Base-by-base conservation (phyloP, 1,140 invertebrate genomes). In the Pseudomyrmex flavicornis region DNA sequence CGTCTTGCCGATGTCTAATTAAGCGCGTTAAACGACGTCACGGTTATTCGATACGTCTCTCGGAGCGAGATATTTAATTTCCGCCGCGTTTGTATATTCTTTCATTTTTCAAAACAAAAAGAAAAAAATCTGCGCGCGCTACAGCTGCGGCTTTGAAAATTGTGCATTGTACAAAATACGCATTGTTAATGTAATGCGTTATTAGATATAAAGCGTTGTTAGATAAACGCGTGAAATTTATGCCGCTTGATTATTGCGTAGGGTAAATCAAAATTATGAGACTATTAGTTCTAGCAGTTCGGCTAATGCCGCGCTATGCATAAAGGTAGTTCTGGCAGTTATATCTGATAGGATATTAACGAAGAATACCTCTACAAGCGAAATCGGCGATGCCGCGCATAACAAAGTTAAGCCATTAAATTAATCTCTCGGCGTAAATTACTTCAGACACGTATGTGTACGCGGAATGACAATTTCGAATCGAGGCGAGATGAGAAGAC, bases 331-430 rank as follows among this genome's bases (percentile, higher is more conserved):
- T 61, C n/a, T n/a, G 22, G 46, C n/a, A 80, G 66, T 80, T 79
- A 70, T n/a, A 72, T 80, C 76, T 70, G 66, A 79, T 70, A 70
- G 54, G 44, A 72, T 72, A 80, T 80, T 80, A 80, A 80, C 66
- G 76, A 80, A 72, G 76, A 70, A 72, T 72, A 61, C 8, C 46
- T 59, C 54, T 48, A n/a, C 54, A 26, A 35, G 54, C 54, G 66
- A 46, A 35, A 26, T 17, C 15, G 54, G 8, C 66, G 62, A n/a
- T 15, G n/a, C 58, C 0, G 26, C 26, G 15, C 20, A 22, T 72
- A 72, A 70, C 72, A 72, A 80, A 80, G 54, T 77, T 68, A 77
- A 54, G 15, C 48, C n/a, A 44, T 70, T 69, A 70, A 80, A 72
- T 80, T 80, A 80, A 80, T 80, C 66, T 59, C 54, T 22, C 12